phyloP scores from a whole-genome alignment of 2,113 vertebrate species.

The Corythoichthys intestinalis region DNA sequence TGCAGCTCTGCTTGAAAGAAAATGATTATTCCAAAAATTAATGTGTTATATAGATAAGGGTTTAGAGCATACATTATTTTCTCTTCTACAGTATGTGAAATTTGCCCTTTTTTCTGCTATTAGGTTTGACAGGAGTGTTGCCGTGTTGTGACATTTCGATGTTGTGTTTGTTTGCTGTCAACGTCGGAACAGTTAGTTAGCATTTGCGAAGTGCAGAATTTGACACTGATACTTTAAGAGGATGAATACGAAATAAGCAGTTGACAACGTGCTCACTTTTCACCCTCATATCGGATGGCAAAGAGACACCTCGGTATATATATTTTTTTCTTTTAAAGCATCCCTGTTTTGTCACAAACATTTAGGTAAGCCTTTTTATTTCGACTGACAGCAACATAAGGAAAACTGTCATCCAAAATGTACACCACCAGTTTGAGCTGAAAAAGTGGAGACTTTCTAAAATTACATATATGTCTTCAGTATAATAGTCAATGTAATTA shows the following conservation, averaged over 20 bases:
- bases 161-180: slow-evolving; percentile 12
- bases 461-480: neutral
- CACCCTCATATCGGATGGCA: neutral
- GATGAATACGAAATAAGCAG: slow-evolving; percentile 11
- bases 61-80: neutral
- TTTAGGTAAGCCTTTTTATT: neutral
- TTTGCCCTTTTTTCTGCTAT: slow-evolving; percentile 1
- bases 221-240: slow-evolving; percentile 15
- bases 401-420: neutral
- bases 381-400: neutral
- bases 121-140: neutral
- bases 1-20: neutral
- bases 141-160: slow-evolving; percentile 8
- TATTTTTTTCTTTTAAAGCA: neutral
- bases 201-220: slow-evolving; percentile 12
- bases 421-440: neutral
- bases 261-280: slow-evolving; percentile 6
- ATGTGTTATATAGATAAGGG: neutral
- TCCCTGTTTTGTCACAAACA: slow-evolving; percentile 1
- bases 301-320: neutral
- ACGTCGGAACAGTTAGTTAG: slow-evolving; percentile 13
- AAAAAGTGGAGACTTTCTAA: neutral
- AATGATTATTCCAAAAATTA: neutral
- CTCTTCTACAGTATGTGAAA: neutral
- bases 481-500: neutral